Evolutionary conservation across 1,140 invertebrate genomes (phyloP), one percentile per base, ranked within the genome.

Genomic region (Drosophila oshimai): DNA sequence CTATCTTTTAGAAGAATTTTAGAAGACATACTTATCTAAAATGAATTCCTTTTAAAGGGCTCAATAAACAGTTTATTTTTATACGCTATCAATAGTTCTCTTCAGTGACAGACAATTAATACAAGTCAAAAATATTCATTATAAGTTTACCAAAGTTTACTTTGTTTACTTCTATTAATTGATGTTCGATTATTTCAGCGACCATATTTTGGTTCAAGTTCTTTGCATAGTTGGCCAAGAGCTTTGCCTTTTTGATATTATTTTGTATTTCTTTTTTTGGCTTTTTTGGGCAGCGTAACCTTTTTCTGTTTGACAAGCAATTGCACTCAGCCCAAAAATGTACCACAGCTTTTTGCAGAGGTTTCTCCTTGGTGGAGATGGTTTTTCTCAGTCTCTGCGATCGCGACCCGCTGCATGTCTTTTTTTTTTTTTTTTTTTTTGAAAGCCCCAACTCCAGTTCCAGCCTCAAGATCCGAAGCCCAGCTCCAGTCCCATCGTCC

Each of bases 291-390:
- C 53, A 72, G 51, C 69, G 65, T 53, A 88, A 88, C 74, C 83
- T 88, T 87, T 87, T 89, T 88, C 69, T 88, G 62, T 65, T 65
- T 86, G 84, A 87, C 83, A 87, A 89, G 83, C 84, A 87, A 87
- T 88, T 88, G 83, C 83, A 87, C 83, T 87, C 83, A 87, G 57
- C 54, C 74, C 51, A 61, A 83, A 89, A 89, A 83, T 86, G 83
- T 86, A 64, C 76, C 34, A 51, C 42, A 29, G 58, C 13, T 6
- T 22, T 62, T 62, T 20, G 37, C 53, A 13, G 53, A 44, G 53
- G 28, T 36, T 60, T 34, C 54, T 50, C 36, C 73, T 49, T 36
- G 31, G 50, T 39, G 22, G 34, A 65, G 58, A 65, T 58, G 37
- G 54, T 39, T 60, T 39, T 60, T 77, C 80, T 74, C 57, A 78